phyloP scores from a whole-genome alignment of 2,888 invertebrate genomes.

The Helleia helle region DNA sequence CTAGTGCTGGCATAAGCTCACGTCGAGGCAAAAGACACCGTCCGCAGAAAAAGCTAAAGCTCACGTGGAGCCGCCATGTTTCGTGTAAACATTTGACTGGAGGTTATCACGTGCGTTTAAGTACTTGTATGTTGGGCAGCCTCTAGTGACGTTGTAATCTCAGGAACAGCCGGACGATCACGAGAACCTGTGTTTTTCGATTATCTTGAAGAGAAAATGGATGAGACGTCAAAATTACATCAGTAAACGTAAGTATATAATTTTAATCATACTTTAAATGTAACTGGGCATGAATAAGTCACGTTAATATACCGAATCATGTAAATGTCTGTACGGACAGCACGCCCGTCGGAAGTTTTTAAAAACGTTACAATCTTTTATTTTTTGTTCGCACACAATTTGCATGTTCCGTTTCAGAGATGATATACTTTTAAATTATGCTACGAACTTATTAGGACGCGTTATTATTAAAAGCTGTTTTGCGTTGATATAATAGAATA shows the following conservation, averaged over 20 bases:
- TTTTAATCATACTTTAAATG: constrained; percentile 16
- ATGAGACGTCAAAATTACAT: neutral
- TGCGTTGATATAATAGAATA: constrained; percentile 12
- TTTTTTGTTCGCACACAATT: constrained; percentile 60
- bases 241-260: neutral
- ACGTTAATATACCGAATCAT: constrained; percentile 26
- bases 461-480: constrained; percentile 45
- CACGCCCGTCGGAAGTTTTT: constrained; percentile 53
- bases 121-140: neutral
- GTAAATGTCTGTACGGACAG: constrained; percentile 30
- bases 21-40: constrained; percentile 11
- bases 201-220: neutral
- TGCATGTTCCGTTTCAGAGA: constrained; percentile 67
- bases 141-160: neutral
- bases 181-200: neutral
- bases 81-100: constrained; percentile 17
- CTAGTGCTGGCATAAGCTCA: constrained; percentile 15
- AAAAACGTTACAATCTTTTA: constrained; percentile 67
- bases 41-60: constrained; percentile 17
- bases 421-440: constrained; percentile 64
- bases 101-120: neutral
- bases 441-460: constrained; percentile 55
- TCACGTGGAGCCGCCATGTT: constrained; percentile 12
- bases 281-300: constrained; percentile 25
- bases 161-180: constrained; percentile 9